Evolutionary conservation across 1,140 invertebrate species (phyloP), one percentile per base, ranked within the genome.

Genomic region (Drosophila rufa): DNA sequence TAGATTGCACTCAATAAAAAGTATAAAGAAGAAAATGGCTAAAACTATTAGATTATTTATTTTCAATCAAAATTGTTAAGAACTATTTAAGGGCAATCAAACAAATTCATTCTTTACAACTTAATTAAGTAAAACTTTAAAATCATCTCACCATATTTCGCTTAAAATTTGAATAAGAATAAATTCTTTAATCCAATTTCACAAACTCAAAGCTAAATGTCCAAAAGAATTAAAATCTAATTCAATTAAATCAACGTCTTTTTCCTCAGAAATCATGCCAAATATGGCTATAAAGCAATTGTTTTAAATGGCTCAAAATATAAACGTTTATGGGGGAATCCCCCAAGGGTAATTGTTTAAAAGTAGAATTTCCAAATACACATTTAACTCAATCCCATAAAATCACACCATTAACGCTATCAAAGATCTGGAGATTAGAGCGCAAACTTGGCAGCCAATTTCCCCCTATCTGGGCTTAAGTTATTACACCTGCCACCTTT

Each of bases 401-500:
- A 55, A 68, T 51, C 67, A 40, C 48, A 55, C 42, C 17, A 68
- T 53, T 68, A 25, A 27, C 40, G 25, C 48, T 68, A 70, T 70
- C 48, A 68, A 66, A 70, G 42, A 55, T 68, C n/a, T 17, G 33
- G 19, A 30, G 48, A 53, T 48, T 67, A 25, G 22, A 61, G 30
- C 40, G 12, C 17, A 25, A 45, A 61, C 62, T 62, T 33, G 62
- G 27, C 57, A 62, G 40, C 58, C 62, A 36, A 66, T 66, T 66
- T 45, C 15, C 33, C 25, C 14, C 27, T 17, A 22, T 19, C 47
- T 33, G 15, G 40, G 62, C 42, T 25, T 14, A 55, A 70, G 64
- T 70, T 68, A 70, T 70, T 45, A 68, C 53, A 55, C 50, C 22
- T 68, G 67, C 64, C 67, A 70, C 67, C 67, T 70, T 68, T 55